phyloP scores from a whole-genome alignment of 2,888 invertebrate species.

The Pelosia muscerda region DNA sequence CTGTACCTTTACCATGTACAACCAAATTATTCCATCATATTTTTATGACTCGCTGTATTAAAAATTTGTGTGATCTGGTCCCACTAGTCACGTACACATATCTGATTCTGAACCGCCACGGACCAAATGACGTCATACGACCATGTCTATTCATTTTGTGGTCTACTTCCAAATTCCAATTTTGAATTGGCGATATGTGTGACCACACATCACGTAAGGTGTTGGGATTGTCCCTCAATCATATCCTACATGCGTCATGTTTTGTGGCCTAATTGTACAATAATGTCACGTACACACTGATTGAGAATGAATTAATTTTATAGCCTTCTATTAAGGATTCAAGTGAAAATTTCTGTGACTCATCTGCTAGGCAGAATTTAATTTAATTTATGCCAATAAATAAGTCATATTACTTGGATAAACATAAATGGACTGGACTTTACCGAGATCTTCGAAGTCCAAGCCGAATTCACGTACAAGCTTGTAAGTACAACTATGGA shows the following conservation, averaged over 20 bases:
- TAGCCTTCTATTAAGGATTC: conserved; percentile 23
- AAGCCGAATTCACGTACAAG: too few species aligned
- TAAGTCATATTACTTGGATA: not conserved
- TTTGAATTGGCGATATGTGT: conserved; percentile 40
- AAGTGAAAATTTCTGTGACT: conserved; percentile 38
- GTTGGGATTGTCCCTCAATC: conserved; percentile 22
- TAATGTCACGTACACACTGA: conserved; percentile 13
- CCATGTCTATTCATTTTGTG: conserved; percentile 49
- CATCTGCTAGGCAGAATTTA: conserved; percentile 28
- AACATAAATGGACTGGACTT: too few species aligned
- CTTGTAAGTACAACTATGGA: too few species aligned
- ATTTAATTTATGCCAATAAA: not conserved
- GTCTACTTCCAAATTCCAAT: conserved; percentile 43
- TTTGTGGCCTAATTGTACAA: not conserved
- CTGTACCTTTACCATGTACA: conserved; percentile 6
- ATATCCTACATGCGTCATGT: conserved; percentile 39
- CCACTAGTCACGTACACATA: conserved; percentile 43
- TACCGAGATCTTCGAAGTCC: too few species aligned
- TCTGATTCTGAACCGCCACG: conserved; percentile 20
- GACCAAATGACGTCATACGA: conserved; percentile 32
- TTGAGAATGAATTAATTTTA: conserved; percentile 21
- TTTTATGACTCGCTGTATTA: conserved; percentile 23
- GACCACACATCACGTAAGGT: conserved; percentile 24
- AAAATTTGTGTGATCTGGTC: conserved; percentile 32
- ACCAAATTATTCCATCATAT: conserved; percentile 23